Percentiles rank a stretch among this genome's conserved stretches.
Conservation (phyloP, 2,888 invertebrate genomes). For the Meta bourneti region DNA sequence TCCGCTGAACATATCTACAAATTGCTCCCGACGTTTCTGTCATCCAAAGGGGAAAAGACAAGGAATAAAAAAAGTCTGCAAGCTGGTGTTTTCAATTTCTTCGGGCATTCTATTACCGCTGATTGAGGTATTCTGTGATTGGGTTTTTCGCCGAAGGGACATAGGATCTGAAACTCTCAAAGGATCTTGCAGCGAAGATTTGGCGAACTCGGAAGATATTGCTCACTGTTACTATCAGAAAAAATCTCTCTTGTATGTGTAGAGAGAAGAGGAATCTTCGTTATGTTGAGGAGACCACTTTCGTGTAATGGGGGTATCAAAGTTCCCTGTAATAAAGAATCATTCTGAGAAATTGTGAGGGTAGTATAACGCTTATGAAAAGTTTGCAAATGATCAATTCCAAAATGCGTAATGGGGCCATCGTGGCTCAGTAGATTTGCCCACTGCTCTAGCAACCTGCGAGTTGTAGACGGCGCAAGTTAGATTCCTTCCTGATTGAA, state of each 20-base stretch:
- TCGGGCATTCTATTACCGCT: slow-evolving; percentile 34
- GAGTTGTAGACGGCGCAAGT: too few relatives aligned
- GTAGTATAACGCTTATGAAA: too few relatives aligned
- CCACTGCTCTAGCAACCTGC: too few relatives aligned
- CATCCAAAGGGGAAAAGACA: not conserved
- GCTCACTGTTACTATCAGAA: not conserved
- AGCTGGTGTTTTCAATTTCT: slow-evolving; percentile 3
- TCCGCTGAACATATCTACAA: not conserved
- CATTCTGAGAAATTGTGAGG: too few relatives aligned
- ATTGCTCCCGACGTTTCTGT: not conserved
- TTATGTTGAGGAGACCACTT: too few relatives aligned
- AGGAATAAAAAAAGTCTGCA: not conserved
- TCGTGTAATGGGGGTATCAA: too few relatives aligned
- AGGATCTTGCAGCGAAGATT: slow-evolving; percentile 20
- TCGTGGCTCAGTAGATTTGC: too few relatives aligned
- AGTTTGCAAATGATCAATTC: too few relatives aligned
- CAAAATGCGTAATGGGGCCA: too few relatives aligned
- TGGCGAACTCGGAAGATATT: not conserved
- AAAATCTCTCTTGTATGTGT: not conserved
- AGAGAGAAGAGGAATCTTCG: too few relatives aligned
- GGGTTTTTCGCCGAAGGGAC: slow-evolving; percentile 23
- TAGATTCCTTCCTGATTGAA: too few relatives aligned
- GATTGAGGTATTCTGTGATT: slow-evolving; percentile 45
- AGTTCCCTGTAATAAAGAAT: too few relatives aligned
- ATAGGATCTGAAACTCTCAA: not conserved